These are phyloP conservation scores for Champsocephalus esox DNA, from an alignment of 2,797 vertebrate species.

Conservation along the genomic window DNA sequence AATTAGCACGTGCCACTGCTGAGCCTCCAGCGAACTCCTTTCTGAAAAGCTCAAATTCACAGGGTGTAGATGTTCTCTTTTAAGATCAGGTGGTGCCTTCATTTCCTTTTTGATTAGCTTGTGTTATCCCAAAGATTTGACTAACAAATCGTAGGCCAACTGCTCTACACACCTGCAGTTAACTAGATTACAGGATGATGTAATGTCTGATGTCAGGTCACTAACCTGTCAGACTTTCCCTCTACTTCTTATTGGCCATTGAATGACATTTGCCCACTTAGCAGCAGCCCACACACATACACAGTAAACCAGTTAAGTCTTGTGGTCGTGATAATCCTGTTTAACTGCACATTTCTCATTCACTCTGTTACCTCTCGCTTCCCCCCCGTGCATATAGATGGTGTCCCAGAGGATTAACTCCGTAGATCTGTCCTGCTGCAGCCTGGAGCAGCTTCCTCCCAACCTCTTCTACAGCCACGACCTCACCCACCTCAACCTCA, in stretches of 20 bases:
- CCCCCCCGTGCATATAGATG: conserved; percentile 82
- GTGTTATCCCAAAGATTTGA: conserved; percentile 11
- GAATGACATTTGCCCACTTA: conserved; percentile 64
- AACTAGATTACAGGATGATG: conserved; percentile 36
- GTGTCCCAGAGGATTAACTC: conserved; percentile 98
- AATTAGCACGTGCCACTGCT: conserved; percentile 64
- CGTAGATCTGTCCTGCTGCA: conserved; percentile 97
- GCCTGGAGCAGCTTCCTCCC: conserved; percentile 93
- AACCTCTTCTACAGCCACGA: conserved; percentile 98
- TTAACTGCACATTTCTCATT: conserved; percentile 52
- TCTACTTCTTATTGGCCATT: conserved; percentile 55
- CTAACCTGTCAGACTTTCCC: conserved; percentile 52
- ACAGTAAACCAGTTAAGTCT: conserved; percentile 40
- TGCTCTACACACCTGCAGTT: conserved; percentile 25
- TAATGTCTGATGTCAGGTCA: conserved; percentile 28
- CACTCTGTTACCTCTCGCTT: conserved; percentile 28
- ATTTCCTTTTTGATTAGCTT: conserved; percentile 15
- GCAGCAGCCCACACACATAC: conserved; percentile 25
- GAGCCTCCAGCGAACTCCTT: conserved; percentile 59
- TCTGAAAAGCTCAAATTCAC: conserved; percentile 47
- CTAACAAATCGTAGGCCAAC: conserved; percentile 25
- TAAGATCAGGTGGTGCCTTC: conserved; percentile 13
- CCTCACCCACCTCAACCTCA: conserved; percentile 98
- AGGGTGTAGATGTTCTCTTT: conserved; percentile 16
- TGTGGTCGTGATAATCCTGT: conserved; percentile 58